Evolutionary conservation across 2,888 invertebrate genomes (phyloP), one percentile per base, ranked within the genome.

Genomic region (Antitype chi): DNA sequence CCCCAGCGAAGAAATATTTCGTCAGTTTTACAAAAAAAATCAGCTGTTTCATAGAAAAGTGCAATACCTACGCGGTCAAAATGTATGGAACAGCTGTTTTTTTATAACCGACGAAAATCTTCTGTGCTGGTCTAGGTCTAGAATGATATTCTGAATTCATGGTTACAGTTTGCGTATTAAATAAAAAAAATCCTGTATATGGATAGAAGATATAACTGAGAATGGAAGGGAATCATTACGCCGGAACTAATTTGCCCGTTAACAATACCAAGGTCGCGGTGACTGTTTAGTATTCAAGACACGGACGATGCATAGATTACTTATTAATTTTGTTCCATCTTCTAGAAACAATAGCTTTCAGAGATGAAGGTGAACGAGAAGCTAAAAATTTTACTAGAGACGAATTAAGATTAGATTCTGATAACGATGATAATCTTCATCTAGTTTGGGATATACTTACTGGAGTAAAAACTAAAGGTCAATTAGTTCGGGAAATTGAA

Each of bases 181-280:
- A n/a, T n/a, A n/a, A n/a, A n/a, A n/a, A n/a, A n/a, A n/a, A n/a
- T n/a, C n/a, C n/a, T n/a, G n/a, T n/a, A n/a, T n/a, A n/a, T n/a
- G n/a, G n/a, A n/a, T n/a, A n/a, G n/a, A n/a, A n/a, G n/a, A 86
- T 74, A 74, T 63, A 73, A 70, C 84, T 75, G 60, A 76, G 72
- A 87, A 85, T 82, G 77, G 87, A 85, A 80, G 87, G 85, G 85
- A 85, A 84, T 80, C 87, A 84, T 86, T 84, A 83, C 78, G 57
- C 73, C 80, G 89, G 84, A 88, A 89, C 89, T 85, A 89, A 89
- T 89, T 82, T 84, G 74, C 73, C 86, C 85, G 86, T 83, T 85
- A 82, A 84, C 87, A 87, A 85, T 78, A 81, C 88, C 90, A 89
- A 89, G 89, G 89, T 78, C 78, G 78, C 70, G 52, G 53, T 71